Conservation (phyloP, 2,797 vertebrate genomes). For the Bradypus variegatus region DNA sequence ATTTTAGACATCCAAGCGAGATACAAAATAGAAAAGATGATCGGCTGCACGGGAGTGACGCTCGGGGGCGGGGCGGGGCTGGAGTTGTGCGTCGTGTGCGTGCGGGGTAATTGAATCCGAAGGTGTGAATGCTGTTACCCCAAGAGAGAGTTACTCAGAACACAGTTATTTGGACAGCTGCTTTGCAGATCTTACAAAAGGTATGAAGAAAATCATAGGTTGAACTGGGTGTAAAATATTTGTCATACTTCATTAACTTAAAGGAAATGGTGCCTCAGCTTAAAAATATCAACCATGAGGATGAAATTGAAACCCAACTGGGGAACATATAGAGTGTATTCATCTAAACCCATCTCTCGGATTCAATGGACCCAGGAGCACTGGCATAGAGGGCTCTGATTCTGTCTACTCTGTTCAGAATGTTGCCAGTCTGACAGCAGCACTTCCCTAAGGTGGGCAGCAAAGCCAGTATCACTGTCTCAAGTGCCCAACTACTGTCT, state of each 20-base stretch:
- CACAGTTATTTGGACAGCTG: no score
- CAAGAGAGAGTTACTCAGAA: background rate
- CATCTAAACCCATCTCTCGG: background rate
- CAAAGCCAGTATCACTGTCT: background rate
- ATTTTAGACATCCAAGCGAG: background rate
- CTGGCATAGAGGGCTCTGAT: background rate
- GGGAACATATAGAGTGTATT: background rate
- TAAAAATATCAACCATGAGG: background rate
- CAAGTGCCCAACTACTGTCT: background rate
- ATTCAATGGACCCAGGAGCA: background rate
- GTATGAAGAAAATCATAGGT: background rate
- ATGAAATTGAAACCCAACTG: background rate
- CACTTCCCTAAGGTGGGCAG: background rate
- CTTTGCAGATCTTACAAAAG: background rate
- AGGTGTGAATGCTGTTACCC: no score
- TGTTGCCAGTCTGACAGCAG: accelerated
- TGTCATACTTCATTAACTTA: background rate
- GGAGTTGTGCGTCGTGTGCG: accelerated
- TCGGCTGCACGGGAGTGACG: no score
- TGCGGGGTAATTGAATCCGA: background rate
- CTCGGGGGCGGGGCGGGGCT: background rate
- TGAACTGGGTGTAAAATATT: background rate
- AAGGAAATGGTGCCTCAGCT: background rate
- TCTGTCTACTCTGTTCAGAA: no score
- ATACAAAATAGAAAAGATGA: background rate